These are phyloP conservation scores for Rhodinocichla rosea DNA, from an alignment of 2,113 vertebrate genomes.

Conservation along the genomic window DNA sequence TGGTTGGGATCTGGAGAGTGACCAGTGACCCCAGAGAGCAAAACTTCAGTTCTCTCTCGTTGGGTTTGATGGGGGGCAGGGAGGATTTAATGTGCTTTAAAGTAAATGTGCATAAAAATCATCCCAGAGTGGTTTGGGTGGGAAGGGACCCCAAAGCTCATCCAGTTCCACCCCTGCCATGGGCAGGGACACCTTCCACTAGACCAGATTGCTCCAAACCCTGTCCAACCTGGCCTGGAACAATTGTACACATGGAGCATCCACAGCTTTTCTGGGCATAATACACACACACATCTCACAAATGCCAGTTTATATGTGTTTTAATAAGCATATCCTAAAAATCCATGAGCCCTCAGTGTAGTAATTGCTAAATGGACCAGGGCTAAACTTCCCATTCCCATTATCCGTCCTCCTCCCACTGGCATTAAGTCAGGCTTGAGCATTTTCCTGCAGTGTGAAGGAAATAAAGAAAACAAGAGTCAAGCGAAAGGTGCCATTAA, in stretches of 20 bases:
- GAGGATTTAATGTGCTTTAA: not conserved
- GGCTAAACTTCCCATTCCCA: not conserved
- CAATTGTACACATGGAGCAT: not conserved
- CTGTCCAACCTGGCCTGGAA: not conserved
- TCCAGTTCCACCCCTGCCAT: not conserved
- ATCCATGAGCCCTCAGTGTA: not conserved
- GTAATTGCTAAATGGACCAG: not conserved
- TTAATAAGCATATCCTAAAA: not conserved
- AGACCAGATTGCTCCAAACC: not conserved
- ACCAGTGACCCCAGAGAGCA: not conserved
- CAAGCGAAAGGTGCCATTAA: not conserved
- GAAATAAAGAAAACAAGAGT: not conserved
- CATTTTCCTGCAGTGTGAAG: not conserved
- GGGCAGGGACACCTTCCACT: not conserved
- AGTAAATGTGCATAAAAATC: not conserved
- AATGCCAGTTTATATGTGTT: not conserved
- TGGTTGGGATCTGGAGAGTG: not conserved
- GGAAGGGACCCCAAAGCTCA: not conserved
- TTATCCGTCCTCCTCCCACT: not conserved
- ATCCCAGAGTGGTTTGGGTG: not conserved
- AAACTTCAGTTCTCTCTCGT: not conserved
- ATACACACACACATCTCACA: not conserved
- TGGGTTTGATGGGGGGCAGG: not conserved
- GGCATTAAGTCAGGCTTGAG: not conserved
- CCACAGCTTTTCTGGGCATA: not conserved